A percentile compares a stretch with the other conserved stretches of the same genome.
These are phyloP conservation scores for Pygoscelis antarcticus DNA, from an alignment of 2,113 vertebrate species.

Conservation along the genomic window DNA sequence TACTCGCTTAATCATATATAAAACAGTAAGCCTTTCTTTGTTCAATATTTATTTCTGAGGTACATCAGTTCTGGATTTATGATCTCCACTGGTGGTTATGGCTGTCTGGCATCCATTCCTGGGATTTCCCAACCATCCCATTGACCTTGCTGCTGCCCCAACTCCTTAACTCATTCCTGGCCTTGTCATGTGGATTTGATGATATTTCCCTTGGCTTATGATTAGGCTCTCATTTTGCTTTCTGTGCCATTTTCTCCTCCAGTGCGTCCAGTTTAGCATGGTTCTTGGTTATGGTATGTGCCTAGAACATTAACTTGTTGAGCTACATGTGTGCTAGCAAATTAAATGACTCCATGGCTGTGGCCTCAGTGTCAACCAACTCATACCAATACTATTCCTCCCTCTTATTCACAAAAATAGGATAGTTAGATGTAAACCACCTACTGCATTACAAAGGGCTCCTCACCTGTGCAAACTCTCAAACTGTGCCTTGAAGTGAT, in stretches of 20 bases:
- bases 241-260: not conserved
- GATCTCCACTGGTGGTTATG: not conserved
- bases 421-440: not conserved
- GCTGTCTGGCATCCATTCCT: not conserved
- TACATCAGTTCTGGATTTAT: not conserved
- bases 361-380: not conserved
- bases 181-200: not conserved
- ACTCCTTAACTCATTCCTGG: not conserved
- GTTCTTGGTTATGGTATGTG: not conserved
- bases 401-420: not conserved
- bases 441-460: not conserved
- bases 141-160: not conserved
- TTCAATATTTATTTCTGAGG: not conserved
- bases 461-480: not conserved
- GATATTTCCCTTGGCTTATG: not conserved
- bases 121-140: not conserved
- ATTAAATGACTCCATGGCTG: fast-evolving
- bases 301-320: not conserved
- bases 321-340: not conserved
- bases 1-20: fast-evolving
- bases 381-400: not conserved
- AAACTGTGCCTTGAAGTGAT: not conserved
- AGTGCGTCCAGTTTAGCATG: not conserved
- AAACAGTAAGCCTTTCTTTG: not conserved
- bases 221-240: not conserved